A percentile compares a stretch with the other conserved stretches of the same genome.
phyloP scores from a whole-genome alignment of 1,140 invertebrate genomes.

The Sitobion miscanthi region DNA sequence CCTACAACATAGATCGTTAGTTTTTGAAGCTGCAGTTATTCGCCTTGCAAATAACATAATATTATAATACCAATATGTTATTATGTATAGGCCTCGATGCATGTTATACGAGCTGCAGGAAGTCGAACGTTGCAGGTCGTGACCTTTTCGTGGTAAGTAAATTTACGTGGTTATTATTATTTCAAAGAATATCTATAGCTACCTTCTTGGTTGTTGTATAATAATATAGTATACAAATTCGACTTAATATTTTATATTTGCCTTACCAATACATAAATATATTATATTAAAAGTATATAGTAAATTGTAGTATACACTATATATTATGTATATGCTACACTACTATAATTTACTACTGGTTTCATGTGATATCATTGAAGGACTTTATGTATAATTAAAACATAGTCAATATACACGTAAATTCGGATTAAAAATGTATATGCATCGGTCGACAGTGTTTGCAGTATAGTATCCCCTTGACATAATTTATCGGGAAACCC shows the following conservation, averaged over 20 bases:
- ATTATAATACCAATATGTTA: background rate
- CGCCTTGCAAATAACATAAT: background rate
- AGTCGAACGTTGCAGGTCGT: background rate
- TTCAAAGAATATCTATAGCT: background rate
- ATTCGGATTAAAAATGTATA: background rate
- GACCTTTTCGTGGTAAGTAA: background rate
- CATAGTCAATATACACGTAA: background rate
- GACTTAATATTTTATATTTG: background rate
- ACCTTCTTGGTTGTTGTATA: background rate
- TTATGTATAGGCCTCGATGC: background rate
- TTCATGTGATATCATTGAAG: background rate
- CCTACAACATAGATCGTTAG: background rate
- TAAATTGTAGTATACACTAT: background rate
- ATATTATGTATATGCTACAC: background rate
- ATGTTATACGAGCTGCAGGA: background rate
- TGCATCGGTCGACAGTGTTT: background rate
- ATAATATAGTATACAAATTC: background rate
- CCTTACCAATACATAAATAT: background rate
- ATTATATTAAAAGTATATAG: background rate
- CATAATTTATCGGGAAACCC: background rate
- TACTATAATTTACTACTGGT: background rate
- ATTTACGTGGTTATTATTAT: background rate
- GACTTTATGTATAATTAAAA: background rate
- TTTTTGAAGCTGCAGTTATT: background rate
- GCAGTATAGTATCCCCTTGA: background rate